A percentile compares a stretch with the other conserved stretches of the same genome.
These are phyloP conservation scores for Bradynema listronoti DNA, from an alignment of 1,140 invertebrate genomes.

Conservation along the genomic window DNA sequence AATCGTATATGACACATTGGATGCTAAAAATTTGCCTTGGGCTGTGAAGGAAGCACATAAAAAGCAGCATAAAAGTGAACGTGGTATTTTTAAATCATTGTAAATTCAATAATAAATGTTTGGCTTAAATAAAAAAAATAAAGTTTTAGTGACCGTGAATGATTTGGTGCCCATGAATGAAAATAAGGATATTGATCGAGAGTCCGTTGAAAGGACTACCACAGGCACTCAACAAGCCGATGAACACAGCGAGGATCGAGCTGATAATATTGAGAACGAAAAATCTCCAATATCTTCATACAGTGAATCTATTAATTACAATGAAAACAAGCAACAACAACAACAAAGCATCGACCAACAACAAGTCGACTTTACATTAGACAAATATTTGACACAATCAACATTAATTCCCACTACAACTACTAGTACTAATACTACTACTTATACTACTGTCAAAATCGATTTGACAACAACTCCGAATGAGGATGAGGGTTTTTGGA, in stretches of 20 bases:
- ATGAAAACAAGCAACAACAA: not conserved
- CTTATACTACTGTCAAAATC: not conserved
- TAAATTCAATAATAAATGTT: too few species aligned
- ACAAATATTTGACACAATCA: too few species aligned
- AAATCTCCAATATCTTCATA: too few species aligned
- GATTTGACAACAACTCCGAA: not conserved
- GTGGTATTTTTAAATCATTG: too few species aligned
- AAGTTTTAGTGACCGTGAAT: not conserved
- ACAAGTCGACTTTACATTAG: not conserved
- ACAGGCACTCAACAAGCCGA: too few species aligned
- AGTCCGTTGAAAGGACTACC: too few species aligned
- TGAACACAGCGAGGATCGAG: too few species aligned
- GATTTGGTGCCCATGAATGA: conserved; percentile 11
- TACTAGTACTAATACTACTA: conserved; percentile 3
- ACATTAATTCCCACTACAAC: too few species aligned
- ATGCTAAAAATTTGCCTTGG: conserved; percentile 14
- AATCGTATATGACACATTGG: conserved; percentile 20
- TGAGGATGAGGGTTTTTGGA: not conserved
- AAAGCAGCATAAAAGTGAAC: not conserved
- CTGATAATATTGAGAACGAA: too few species aligned
- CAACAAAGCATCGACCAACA: not conserved
- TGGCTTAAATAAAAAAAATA: too few species aligned
- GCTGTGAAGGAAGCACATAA: conserved; percentile 6
- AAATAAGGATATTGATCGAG: conserved; percentile 1
- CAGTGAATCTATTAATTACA: too few species aligned